A percentile compares a stretch with the other conserved stretches of the same genome.
phyloP scores from a whole-genome alignment of 2,113 vertebrate genomes.

The Trochalopteron elliotii region DNA sequence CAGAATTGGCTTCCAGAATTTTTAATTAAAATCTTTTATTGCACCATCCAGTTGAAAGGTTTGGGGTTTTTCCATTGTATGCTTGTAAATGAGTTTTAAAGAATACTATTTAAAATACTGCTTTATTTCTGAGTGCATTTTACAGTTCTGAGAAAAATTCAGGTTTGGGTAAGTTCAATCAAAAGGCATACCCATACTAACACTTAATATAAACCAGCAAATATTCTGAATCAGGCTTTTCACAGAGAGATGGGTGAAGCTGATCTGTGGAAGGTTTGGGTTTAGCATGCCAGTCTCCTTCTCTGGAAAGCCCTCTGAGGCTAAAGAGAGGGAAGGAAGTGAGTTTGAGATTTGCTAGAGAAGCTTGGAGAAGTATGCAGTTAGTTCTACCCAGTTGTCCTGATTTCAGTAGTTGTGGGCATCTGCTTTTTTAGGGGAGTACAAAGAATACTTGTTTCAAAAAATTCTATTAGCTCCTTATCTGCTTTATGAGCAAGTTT shows the following conservation, averaged over 20 bases:
- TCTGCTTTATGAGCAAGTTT: not conserved
- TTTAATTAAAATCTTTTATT: not conserved
- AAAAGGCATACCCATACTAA: not conserved
- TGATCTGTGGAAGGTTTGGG: not conserved
- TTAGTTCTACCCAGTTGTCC: not conserved
- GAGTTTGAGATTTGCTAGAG: not conserved
- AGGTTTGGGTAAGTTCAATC: not conserved
- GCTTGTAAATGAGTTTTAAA: not conserved
- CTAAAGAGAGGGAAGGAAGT: not conserved
- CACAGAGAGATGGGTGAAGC: not conserved
- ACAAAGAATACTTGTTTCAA: not conserved
- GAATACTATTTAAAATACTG: not conserved
- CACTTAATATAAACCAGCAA: not conserved
- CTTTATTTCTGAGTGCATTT: not conserved
- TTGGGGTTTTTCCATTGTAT: not conserved
- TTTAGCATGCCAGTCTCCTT: not conserved
- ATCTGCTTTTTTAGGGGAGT: not conserved
- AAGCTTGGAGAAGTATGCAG: not conserved
- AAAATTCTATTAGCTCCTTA: not conserved
- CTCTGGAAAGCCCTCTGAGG: not conserved
- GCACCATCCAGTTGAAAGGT: not conserved
- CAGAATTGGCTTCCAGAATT: not conserved
- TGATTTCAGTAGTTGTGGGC: not conserved
- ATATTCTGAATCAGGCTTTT: not conserved
- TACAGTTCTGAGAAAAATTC: not conserved